Base-by-base conservation (phyloP, 1,140 invertebrate genomes). In the Drosophila navojoa region DNA sequence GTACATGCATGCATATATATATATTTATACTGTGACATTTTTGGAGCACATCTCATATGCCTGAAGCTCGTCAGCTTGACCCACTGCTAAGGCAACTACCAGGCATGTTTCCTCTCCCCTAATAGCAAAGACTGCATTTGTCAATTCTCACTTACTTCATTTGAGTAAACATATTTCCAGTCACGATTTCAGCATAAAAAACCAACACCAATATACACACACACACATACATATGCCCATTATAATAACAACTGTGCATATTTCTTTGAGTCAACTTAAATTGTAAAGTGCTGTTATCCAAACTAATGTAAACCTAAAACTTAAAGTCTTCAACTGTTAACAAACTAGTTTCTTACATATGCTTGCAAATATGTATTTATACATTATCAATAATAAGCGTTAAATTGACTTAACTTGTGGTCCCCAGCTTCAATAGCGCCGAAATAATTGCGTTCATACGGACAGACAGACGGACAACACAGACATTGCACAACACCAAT, bases 101-200 rank as follows among this genome's bases (percentile, higher is more conserved):
- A 29, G 9, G 19, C 16, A 15, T 25, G 9, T n/a, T 35, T n/a
- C n/a, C 61, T 0, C 29, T 15, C 2, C 11, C 27, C 25, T n/a
- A 32, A 27, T 7, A 27, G 40, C 55, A 16, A 29, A 5, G 44
- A 66, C 60, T 76, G 82, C 86, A 81, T 87, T 87, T 82, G 79
- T 87, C 84, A 87, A 87, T 81, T 87, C 82, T 76, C 76, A 82
- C 84, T 87, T 86, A 74, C 72, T 87, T 87, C 82, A 89, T 87
- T 89, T 87, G 78, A 82, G 82, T 82, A 89, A 87, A 87, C 84
- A 87, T 87, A 89, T 87, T 87, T 89, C 84, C 62, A 87, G 82
- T 82, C 82, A 87, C 82, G 82, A 89, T 89, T 73, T 63, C 54
- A 82, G 72, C 84, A 87, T 87, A 87, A 87, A 87, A 82, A 89